Conservation (phyloP, 2,888 invertebrate species). For the Synergus itoensis region DNA sequence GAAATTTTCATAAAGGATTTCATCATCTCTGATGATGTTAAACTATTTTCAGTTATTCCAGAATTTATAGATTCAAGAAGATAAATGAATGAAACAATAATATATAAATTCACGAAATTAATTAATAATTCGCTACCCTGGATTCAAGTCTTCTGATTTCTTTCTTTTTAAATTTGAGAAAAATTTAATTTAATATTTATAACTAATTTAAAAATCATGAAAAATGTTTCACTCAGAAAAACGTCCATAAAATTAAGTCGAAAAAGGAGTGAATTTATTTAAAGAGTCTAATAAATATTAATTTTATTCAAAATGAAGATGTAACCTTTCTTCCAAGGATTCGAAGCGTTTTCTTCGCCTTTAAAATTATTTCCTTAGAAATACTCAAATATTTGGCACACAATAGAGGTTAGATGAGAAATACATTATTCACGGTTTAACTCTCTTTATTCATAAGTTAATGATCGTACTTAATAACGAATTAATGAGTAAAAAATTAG, state of each 20-base stretch:
- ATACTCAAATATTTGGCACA: constrained; percentile 35
- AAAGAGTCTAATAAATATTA: background rate
- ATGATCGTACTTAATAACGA: background rate
- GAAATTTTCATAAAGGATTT: background rate
- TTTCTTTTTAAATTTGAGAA: no score
- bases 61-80: no score
- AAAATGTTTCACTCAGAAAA: background rate
- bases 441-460: background rate
- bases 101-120: no score
- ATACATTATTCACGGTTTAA: constrained; percentile 1
- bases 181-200: background rate
- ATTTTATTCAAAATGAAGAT: background rate
- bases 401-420: constrained; percentile 16
- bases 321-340: background rate
- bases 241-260: background rate
- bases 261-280: background rate
- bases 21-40: background rate
- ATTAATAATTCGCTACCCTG: no score
- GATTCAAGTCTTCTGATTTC: no score
- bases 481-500: background rate
- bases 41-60: background rate
- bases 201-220: background rate
- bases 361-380: constrained; percentile 8
- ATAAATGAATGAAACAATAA: no score
- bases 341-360: background rate